Conservation (phyloP, 2,888 invertebrate genomes). For the Cephus rjabovi region DNA sequence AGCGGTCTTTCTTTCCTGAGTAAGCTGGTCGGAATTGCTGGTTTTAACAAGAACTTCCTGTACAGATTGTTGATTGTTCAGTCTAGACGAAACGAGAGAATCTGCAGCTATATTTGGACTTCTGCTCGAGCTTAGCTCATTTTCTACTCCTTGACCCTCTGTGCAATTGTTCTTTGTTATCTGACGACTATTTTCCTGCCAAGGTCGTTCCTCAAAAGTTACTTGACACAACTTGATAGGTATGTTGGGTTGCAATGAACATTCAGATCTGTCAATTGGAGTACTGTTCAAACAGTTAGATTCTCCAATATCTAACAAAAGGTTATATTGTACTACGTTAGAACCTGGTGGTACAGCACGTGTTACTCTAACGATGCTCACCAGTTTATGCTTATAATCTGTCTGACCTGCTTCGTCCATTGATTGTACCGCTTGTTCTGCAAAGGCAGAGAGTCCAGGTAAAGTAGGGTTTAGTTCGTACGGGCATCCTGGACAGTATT, state of each 20-base stretch:
- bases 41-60: constrained; percentile 31
- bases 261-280: constrained; percentile 46
- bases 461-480: constrained; percentile 58
- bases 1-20: constrained; percentile 42
- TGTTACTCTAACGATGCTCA: constrained; percentile 51
- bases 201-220: constrained; percentile 55
- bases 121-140: constrained; percentile 37
- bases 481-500: constrained; percentile 61
- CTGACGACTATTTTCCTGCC: constrained; percentile 45
- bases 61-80: constrained; percentile 14
- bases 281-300: constrained; percentile 53
- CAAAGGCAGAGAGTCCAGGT: constrained; percentile 53
- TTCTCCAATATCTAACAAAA: constrained; percentile 55
- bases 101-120: constrained; percentile 20
- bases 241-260: constrained; percentile 43
- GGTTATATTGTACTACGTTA: constrained; percentile 53
- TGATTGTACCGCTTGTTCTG: constrained; percentile 44
- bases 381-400: constrained; percentile 56
- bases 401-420: constrained; percentile 52
- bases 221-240: constrained; percentile 51
- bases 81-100: background rate
- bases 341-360: constrained; percentile 53
- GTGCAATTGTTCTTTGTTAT: constrained; percentile 60
- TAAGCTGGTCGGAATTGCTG: constrained; percentile 47
- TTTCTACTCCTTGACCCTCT: constrained; percentile 37